These are phyloP conservation scores for Diogma glabrata DNA, from an alignment of 2,888 invertebrate species.

Conservation along the genomic window DNA sequence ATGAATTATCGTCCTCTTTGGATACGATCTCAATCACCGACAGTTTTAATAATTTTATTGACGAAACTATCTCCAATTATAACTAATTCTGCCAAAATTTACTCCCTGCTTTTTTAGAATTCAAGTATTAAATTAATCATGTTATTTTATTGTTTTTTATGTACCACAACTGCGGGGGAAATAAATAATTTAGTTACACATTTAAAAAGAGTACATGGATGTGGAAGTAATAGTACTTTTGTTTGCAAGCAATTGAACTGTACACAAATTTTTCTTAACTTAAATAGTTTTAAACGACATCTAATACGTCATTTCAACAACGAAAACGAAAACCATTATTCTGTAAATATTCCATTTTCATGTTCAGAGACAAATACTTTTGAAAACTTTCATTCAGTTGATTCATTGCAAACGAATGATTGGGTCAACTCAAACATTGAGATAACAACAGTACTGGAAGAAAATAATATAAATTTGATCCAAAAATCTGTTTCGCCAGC, in stretches of 20 bases:
- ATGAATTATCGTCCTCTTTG: not conserved
- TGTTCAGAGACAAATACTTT: too few relatives aligned
- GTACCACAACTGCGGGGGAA: not conserved
- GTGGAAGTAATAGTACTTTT: not conserved
- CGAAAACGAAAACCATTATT: not conserved
- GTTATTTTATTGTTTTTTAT: not conserved
- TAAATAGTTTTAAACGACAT: not conserved
- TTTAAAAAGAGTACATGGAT: not conserved
- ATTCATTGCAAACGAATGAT: too few relatives aligned
- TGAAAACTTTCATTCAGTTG: too few relatives aligned
- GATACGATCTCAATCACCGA: not conserved
- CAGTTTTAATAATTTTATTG: not conserved
- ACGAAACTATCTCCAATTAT: not conserved
- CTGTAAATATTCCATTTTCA: too few relatives aligned
- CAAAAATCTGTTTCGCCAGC: not conserved
- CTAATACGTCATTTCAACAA: not conserved
- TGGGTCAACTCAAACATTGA: too few relatives aligned
- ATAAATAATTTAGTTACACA: not conserved
- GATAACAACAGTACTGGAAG: too few relatives aligned
- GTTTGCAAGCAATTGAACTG: slow-evolving; percentile 1
- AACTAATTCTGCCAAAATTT: not conserved
- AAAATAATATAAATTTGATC: too few relatives aligned
- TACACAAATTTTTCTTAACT: not conserved
- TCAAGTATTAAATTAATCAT: not conserved
- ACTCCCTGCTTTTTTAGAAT: too few relatives aligned